These are phyloP conservation scores for Erynnis tages DNA, from an alignment of 2,888 invertebrate genomes.

Conservation along the genomic window DNA sequence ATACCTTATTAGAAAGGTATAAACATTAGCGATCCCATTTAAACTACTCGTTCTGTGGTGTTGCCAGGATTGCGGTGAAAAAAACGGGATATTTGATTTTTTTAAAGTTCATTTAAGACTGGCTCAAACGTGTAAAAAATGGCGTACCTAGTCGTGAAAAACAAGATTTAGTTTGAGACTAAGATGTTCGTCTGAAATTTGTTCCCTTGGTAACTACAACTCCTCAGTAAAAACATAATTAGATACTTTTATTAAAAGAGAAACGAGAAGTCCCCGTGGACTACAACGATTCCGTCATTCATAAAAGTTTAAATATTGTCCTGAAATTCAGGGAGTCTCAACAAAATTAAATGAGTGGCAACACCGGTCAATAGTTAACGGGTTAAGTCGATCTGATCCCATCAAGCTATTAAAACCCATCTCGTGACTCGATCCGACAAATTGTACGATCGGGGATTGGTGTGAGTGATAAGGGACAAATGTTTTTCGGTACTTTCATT, in stretches of 20 bases:
- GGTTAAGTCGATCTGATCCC: slow-evolving; percentile 37
- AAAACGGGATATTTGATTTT: no score
- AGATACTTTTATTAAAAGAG: no score
- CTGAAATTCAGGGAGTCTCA: background rate
- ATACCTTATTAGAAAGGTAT: slow-evolving; percentile 27
- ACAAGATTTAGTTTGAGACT: no score
- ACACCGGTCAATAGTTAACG: slow-evolving; percentile 18
- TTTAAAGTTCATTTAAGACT: no score
- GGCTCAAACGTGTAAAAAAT: no score
- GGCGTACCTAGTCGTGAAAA: background rate
- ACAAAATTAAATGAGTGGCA: background rate
- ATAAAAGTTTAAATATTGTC: no score
- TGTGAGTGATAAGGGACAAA: no score
- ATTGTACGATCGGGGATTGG: slow-evolving; percentile 48
- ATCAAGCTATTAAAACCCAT: slow-evolving; percentile 59
- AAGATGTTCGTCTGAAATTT: no score
- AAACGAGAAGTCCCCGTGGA: no score
- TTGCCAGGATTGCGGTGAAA: background rate
- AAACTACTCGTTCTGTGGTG: slow-evolving; percentile 2
- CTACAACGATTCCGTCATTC: no score
- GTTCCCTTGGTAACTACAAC: no score
- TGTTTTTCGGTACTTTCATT: no score
- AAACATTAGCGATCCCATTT: slow-evolving; percentile 18
- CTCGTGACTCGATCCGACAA: slow-evolving; percentile 51
- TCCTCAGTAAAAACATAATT: background rate